These are phyloP conservation scores for Alcis repandata DNA, from an alignment of 2,888 invertebrate genomes.

Conservation along the genomic window DNA sequence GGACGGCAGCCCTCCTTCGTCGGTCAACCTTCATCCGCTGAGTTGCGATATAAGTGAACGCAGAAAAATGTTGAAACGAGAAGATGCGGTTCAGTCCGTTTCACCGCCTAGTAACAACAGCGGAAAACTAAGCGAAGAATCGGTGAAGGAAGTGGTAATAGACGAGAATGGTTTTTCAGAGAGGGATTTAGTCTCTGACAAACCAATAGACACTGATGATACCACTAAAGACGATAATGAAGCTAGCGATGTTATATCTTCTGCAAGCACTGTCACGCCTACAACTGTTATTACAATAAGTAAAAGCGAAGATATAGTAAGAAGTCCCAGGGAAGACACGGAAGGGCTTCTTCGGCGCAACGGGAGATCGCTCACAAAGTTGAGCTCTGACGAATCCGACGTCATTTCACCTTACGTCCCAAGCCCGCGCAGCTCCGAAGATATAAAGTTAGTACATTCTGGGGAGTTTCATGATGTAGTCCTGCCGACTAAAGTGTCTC, in stretches of 20 bases:
- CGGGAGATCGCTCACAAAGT: constrained; percentile 51
- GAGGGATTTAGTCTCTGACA: constrained; percentile 37
- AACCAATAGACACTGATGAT: constrained; percentile 35
- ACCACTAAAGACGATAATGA: constrained; percentile 39
- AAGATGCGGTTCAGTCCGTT: constrained; percentile 83
- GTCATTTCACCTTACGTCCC: constrained; percentile 70
- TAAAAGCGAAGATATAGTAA: constrained; percentile 47
- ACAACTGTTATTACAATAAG: constrained; percentile 47
- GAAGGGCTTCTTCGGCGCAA: constrained; percentile 41
- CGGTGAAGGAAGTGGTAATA: constrained; percentile 64
- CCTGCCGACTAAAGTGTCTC: constrained; percentile 78
- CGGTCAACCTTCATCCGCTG: constrained; percentile 76
- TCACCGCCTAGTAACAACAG: constrained; percentile 82
- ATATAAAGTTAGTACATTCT: constrained; percentile 74
- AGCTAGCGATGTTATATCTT: constrained; percentile 51
- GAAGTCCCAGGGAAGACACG: constrained; percentile 47
- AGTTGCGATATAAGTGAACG: constrained; percentile 77
- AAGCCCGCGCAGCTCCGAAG: constrained; percentile 48
- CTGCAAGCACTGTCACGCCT: constrained; percentile 55
- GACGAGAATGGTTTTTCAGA: constrained; percentile 49
- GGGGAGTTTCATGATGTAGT: constrained; percentile 85
- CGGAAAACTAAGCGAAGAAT: constrained; percentile 81
- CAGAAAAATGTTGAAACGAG: constrained; percentile 80
- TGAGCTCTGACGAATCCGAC: constrained; percentile 74
- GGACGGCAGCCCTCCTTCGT: constrained; percentile 77